These are phyloP conservation scores for Pygocentrus nattereri DNA, from an alignment of 2,797 vertebrate species.

Conservation along the genomic window DNA sequence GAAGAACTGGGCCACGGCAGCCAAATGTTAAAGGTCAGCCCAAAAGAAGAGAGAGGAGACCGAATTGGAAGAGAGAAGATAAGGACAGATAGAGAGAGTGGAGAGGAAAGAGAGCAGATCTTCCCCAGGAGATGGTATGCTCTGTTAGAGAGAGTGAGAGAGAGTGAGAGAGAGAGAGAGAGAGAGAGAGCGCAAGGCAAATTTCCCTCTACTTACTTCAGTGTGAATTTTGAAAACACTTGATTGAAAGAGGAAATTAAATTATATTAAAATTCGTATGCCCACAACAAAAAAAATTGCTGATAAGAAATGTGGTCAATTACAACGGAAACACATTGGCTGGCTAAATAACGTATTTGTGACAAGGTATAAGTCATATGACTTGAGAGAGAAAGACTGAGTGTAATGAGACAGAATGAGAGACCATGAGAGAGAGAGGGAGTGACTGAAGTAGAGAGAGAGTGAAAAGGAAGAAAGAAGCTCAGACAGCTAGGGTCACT, in stretches of 20 bases:
- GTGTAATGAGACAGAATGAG: conserved; percentile 19
- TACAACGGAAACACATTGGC: too few relatives aligned
- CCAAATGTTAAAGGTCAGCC: conserved; percentile 49
- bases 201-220: too few relatives aligned
- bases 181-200: conserved; percentile 1
- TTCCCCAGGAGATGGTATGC: too few relatives aligned
- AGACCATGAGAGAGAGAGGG: conserved; percentile 11
- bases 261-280: too few relatives aligned
- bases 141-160: conserved; percentile 19
- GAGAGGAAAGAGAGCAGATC: neutral
- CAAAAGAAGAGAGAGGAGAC: conserved; percentile 37
- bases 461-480: neutral
- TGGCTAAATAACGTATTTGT: too few relatives aligned
- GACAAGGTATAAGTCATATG: too few relatives aligned
- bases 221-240: too few relatives aligned
- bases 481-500: neutral
- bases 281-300: too few relatives aligned
- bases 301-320: too few relatives aligned
- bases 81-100: neutral
- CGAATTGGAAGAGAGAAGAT: conserved; percentile 4
- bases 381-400: neutral
- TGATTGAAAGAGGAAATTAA: too few relatives aligned
- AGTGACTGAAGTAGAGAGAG: neutral
- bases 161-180: conserved; percentile 31
- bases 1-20: conserved; percentile 39